These are phyloP conservation scores for Magallana ariakensis DNA, from an alignment of 1,140 invertebrate genomes.

Conservation along the genomic window DNA sequence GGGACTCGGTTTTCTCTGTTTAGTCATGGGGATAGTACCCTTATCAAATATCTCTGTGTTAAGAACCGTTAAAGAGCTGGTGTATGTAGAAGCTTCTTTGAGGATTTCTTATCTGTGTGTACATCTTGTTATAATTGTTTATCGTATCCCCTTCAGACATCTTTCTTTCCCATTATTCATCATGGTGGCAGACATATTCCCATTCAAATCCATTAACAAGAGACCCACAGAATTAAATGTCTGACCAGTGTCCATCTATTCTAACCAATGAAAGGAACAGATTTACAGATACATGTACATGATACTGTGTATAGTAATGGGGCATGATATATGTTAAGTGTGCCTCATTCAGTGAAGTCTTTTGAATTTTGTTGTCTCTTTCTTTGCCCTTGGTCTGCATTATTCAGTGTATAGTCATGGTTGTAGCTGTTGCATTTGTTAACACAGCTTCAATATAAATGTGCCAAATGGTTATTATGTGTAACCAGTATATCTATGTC, in stretches of 20 bases:
- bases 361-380: neutral
- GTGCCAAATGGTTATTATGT: slow-evolving; percentile 24
- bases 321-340: slow-evolving; percentile 18
- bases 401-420: slow-evolving; percentile 11
- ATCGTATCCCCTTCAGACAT: neutral
- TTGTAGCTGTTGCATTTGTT: slow-evolving; percentile 30
- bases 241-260: neutral
- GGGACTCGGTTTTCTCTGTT: neutral
- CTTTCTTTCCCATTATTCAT: slow-evolving; percentile 13
- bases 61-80: neutral
- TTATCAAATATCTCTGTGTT: slow-evolving; percentile 12
- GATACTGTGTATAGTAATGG: neutral
- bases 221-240: neutral
- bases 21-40: neutral
- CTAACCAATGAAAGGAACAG: neutral
- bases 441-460: slow-evolving; percentile 18
- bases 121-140: neutral
- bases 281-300: neutral
- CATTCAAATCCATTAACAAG: neutral
- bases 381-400: slow-evolving; percentile 13
- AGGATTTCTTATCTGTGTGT: slow-evolving; percentile 5
- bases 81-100: neutral
- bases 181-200: slow-evolving; percentile 20
- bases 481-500: neutral
- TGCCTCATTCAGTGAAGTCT: neutral